Evolutionary conservation across 2,113 vertebrate genomes (phyloP).

Genomic region (Cnemophilus loriae): DNA sequence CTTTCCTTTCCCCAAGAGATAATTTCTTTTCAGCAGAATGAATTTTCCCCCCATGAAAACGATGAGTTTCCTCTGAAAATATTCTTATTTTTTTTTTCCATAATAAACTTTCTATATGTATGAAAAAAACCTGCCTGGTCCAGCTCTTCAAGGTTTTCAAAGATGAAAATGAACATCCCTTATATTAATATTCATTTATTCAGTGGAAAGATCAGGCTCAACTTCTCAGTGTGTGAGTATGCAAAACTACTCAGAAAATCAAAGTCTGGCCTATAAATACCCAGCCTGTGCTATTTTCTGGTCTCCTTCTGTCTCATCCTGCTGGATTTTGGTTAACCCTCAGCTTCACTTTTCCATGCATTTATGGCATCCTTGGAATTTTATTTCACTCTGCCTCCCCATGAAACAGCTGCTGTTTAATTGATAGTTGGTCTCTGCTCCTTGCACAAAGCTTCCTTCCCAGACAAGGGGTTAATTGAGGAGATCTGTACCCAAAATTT

Average conservation of each 20-base stretch:
- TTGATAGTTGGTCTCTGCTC: not conserved
- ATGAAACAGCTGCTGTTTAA: not conserved
- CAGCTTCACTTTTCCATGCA: not conserved
- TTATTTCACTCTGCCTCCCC: not conserved
- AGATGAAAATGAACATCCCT: not conserved
- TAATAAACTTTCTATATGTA: not conserved
- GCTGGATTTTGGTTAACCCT: not conserved
- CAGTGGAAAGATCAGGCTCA: not conserved
- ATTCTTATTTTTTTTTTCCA: not conserved
- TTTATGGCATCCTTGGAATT: not conserved
- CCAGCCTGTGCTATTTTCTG: not conserved
- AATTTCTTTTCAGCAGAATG: not conserved
- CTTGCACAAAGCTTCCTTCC: not conserved
- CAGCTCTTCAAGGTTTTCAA: not conserved
- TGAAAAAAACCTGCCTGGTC: not conserved
- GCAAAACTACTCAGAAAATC: not conserved
- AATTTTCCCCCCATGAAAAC: not conserved
- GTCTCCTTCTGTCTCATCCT: not conserved
- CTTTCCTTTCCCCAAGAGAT: not conserved
- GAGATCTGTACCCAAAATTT: not conserved
- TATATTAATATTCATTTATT: not conserved
- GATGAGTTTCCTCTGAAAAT: not conserved
- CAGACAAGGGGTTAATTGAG: not conserved
- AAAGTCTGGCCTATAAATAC: not conserved
- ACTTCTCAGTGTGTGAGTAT: not conserved